These are phyloP conservation scores for Coregonus clupeaformis DNA, from an alignment of 2,113 vertebrate species.

Conservation along the genomic window DNA sequence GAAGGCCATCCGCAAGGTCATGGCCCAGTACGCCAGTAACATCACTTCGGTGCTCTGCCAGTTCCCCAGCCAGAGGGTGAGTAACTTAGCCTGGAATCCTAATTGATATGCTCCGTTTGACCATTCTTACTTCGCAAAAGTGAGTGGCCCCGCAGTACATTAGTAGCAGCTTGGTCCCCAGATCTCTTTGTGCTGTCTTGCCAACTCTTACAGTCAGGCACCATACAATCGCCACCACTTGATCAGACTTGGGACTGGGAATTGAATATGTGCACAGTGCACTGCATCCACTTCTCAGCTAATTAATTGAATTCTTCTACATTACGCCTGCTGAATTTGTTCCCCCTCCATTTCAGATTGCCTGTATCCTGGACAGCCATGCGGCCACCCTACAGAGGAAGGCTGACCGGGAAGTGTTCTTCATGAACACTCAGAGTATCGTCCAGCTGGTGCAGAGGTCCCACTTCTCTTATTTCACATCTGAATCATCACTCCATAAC, in stretches of 20 bases:
- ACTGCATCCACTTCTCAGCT: too few species aligned
- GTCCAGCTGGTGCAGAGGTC: constrained; percentile 95
- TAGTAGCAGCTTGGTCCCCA: too few species aligned
- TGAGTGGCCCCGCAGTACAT: too few species aligned
- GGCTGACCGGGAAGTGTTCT: constrained; percentile 93
- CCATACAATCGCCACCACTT: too few species aligned
- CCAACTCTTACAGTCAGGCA: too few species aligned
- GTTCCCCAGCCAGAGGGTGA: constrained; percentile 97
- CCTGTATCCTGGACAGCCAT: constrained; percentile 89
- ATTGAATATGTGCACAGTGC: too few species aligned
- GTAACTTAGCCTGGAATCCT: background rate
- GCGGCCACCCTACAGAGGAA: constrained; percentile 92
- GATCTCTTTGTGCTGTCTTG: too few species aligned
- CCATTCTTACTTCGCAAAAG: too few species aligned
- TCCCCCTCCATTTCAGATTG: constrained; percentile 77
- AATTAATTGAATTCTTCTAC: background rate
- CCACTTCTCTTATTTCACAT: constrained; percentile 11
- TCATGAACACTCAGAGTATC: constrained; percentile 97
- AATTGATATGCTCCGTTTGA: too few species aligned
- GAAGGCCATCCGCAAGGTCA: constrained; percentile 89
- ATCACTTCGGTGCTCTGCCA: constrained; percentile 97
- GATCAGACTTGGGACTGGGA: too few species aligned
- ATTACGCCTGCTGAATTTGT: background rate
- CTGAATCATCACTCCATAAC: background rate
- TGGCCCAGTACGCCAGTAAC: constrained; percentile 97